Base-by-base conservation (phyloP, 2,797 vertebrate genomes). In the Enteromius anoplus region DNA sequence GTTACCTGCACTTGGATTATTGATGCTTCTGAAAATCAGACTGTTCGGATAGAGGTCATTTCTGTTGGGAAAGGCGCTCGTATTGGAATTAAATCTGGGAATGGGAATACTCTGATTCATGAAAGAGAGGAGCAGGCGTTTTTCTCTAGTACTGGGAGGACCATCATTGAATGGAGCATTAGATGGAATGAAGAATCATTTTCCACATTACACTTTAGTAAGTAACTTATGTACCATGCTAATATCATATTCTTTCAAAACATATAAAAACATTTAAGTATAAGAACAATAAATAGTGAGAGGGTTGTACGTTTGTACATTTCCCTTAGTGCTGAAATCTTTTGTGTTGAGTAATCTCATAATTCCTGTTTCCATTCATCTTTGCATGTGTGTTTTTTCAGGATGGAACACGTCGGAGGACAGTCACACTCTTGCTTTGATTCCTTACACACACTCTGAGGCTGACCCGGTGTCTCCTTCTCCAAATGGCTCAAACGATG, bases 91-190 rank as follows among this genome's bases (percentile, higher is more conserved):
- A 53, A 19, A 5, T 94, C 92, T 76, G 83, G 76, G 83, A 84
- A 77, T 1, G 3, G 71, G 6, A 21, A 21, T n/a, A 45, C 72
- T 37, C 78, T 1, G 71, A 66, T 75, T 47, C 78, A 91, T 75
- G 84, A 34, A 37, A 80, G 40, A 0, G 76, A 87, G 2, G 73
- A 75, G 19, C 17, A 5, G 0, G 82, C 23, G 17, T 23, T 82
- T 73, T 86, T 94, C 17, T 89, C 87, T 0, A 87, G 80, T 78
- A 91, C 90, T 34, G 88, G 91, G 26, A 70, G 84, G 64, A 85
- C 92, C 83, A 87, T 88, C 72, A 88, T 95, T 51, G 86, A 83
- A 47, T 94, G 92, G 93, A 92, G n/a, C 5, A 26, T 29, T 60
- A 12, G 87, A 85, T 78, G 26, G 45, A 14, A 70, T 75, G 83